Conservation (phyloP, 1,140 invertebrate species). For the Trialeurodes vaporariorum region DNA sequence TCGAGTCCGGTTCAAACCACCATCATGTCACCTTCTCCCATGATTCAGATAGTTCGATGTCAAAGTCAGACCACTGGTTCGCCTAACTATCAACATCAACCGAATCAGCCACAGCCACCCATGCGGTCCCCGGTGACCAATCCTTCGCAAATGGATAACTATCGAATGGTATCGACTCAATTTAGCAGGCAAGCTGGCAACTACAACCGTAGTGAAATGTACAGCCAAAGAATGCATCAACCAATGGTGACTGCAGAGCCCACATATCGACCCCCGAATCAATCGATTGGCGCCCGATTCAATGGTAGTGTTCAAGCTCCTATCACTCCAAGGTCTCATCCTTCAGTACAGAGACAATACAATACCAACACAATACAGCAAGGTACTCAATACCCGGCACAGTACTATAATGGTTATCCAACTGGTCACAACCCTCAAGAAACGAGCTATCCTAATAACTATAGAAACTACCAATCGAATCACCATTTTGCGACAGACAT, state of each 20-base stretch:
- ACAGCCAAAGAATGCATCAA: background rate
- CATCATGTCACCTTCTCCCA: background rate
- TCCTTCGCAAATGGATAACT: background rate
- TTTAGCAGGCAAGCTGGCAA: too few species aligned
- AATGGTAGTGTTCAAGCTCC: background rate
- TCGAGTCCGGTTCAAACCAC: background rate
- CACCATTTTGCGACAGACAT: conserved; percentile 23
- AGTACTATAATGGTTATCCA: conserved; percentile 14
- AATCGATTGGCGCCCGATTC: background rate
- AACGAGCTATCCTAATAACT: conserved; percentile 25
- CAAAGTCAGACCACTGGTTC: background rate
- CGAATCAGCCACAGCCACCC: background rate
- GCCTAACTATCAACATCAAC: background rate
- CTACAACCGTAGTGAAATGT: background rate
- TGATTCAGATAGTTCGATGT: background rate
- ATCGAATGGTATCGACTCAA: background rate
- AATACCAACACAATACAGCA: background rate
- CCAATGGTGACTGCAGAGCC: background rate
- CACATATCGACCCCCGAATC: background rate
- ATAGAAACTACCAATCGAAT: conserved; percentile 21
- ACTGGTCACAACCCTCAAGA: conserved; percentile 19
- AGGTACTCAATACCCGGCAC: background rate
- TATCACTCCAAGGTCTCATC: background rate
- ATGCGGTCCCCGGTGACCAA: background rate
- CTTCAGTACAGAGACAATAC: background rate